These are phyloP conservation scores for Andinoacara biseriatus DNA, from an alignment of 2,113 vertebrate genomes.

Conservation along the genomic window DNA sequence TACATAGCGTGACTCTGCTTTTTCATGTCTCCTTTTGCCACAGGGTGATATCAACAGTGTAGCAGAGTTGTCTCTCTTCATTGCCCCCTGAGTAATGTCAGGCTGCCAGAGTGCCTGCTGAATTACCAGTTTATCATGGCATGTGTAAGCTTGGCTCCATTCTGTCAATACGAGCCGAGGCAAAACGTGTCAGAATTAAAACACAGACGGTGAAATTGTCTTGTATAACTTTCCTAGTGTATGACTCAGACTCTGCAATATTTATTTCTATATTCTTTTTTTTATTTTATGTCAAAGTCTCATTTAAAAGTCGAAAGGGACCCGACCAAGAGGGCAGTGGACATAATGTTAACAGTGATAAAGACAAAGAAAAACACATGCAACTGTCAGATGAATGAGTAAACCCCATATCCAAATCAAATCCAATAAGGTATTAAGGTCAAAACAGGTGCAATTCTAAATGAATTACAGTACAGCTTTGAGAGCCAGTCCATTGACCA, in stretches of 20 bases:
- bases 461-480: not conserved
- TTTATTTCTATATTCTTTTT: fast-evolving
- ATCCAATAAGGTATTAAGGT: not conserved
- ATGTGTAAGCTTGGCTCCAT: conserved; percentile 20
- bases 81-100: conserved; percentile 33
- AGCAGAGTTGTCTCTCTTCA: not conserved
- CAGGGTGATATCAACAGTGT: conserved; percentile 27
- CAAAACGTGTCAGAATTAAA: conserved; percentile 16
- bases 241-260: not conserved
- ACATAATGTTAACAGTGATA: not conserved
- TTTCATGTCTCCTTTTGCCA: conserved; percentile 44
- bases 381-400: not conserved
- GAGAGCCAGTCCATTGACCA: not conserved
- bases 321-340: not conserved
- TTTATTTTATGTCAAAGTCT: not conserved
- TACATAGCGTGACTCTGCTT: conserved; percentile 27
- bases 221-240: not conserved
- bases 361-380: not conserved
- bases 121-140: conserved; percentile 19
- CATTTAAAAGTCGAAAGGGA: not conserved
- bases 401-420: not conserved
- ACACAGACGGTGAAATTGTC: not conserved
- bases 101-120: conserved; percentile 25
- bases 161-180: not conserved
- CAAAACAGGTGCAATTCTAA: not conserved